Conservation (phyloP, 2,888 invertebrate species). For the Zaprionus lineosus region DNA sequence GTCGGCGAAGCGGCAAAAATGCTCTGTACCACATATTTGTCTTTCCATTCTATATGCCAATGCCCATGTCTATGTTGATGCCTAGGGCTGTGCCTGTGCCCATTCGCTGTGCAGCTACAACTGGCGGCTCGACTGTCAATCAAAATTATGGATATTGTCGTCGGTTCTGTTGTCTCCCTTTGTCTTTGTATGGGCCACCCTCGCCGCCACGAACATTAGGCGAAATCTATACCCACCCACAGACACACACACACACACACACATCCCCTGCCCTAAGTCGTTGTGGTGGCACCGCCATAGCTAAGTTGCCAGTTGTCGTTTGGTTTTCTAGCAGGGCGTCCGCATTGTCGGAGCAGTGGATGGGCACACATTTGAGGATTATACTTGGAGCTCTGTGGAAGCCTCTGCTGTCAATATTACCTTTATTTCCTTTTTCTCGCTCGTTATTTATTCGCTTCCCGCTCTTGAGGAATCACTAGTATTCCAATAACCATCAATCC, state of each 20-base stretch:
- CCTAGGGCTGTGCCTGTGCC: no score
- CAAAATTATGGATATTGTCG: constrained; percentile 70
- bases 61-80: not conserved
- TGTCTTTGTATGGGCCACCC: constrained; percentile 25
- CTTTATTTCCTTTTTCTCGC: constrained; percentile 9
- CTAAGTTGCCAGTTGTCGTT: constrained; percentile 72
- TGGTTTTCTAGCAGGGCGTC: constrained; percentile 60
- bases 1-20: constrained; percentile 70
- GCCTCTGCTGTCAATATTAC: constrained; percentile 20
- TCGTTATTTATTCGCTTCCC: no score
- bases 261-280: constrained; percentile 19
- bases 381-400: not conserved
- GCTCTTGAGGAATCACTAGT: not conserved
- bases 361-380: not conserved
- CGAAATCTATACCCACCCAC: no score
- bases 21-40: constrained; percentile 45
- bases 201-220: no score
- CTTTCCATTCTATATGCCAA: constrained; percentile 14
- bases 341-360: constrained; percentile 15
- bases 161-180: constrained; percentile 46
- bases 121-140: constrained; percentile 57
- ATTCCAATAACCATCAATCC: constrained; percentile 8
- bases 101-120: constrained; percentile 22
- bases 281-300: constrained; percentile 46
- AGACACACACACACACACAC: not conserved